A percentile compares a stretch with the other conserved stretches of the same genome.
These are phyloP conservation scores for Marmota flaviventris DNA, from an alignment of 2,113 vertebrate species.

Conservation along the genomic window DNA sequence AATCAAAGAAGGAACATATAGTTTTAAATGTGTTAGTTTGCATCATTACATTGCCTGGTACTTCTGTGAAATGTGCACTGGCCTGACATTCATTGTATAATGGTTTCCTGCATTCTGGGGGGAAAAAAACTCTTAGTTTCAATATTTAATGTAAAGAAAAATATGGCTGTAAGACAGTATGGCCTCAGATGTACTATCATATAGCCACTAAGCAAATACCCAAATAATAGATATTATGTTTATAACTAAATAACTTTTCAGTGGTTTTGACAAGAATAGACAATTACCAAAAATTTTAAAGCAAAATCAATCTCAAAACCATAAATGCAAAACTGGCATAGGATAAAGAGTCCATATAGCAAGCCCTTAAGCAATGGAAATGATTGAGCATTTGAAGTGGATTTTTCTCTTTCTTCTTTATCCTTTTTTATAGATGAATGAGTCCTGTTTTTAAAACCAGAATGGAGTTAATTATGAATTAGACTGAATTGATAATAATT, in stretches of 20 bases:
- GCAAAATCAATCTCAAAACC: background rate
- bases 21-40: background rate
- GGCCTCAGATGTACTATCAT: background rate
- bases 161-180: background rate
- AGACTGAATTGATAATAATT: background rate
- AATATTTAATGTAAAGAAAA: background rate
- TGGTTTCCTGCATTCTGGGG: background rate
- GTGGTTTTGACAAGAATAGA: background rate
- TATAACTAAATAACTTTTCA: background rate
- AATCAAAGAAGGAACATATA: background rate
- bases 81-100: background rate
- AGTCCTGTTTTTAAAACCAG: background rate
- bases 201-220: background rate
- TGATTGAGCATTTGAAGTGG: background rate
- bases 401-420: background rate
- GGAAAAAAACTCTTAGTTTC: background rate
- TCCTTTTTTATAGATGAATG: background rate
- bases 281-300: background rate
- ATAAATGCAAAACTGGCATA: background rate
- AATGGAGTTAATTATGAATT: background rate
- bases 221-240: background rate
- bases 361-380: background rate
- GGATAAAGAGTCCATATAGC: background rate
- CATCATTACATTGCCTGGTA: background rate
- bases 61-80: background rate